A percentile compares a stretch with the other conserved stretches of the same genome.
Evolutionary conservation across 1,140 invertebrate genomes (phyloP).

Genomic region (Rhagoletis zephyria): DNA sequence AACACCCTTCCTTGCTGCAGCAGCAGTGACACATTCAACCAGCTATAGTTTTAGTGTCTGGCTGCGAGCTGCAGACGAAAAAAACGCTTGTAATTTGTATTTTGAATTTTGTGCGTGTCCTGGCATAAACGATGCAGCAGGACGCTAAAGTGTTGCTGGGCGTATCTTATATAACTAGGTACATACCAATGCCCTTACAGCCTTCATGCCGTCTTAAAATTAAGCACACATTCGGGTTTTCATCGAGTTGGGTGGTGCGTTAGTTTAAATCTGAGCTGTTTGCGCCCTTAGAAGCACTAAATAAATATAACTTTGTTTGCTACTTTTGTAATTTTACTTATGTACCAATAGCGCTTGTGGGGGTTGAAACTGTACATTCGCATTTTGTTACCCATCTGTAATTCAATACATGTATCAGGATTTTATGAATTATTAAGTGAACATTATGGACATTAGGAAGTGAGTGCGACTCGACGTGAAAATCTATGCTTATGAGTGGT

Average conservation of each 20-base stretch:
- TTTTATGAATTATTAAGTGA: constrained; percentile 54
- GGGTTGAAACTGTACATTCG: not conserved
- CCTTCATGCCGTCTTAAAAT: not conserved
- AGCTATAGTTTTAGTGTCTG: not conserved
- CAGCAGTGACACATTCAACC: not conserved
- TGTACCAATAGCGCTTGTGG: not conserved
- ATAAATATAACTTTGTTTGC: not conserved
- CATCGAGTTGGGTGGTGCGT: too few relatives aligned
- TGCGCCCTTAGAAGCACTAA: not conserved
- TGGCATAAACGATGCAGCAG: constrained; percentile 44
- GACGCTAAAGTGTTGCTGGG: not conserved
- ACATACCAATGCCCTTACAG: not conserved
- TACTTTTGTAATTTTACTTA: not conserved
- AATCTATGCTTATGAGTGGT: not conserved
- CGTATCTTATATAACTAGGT: not conserved
- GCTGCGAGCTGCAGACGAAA: not conserved
- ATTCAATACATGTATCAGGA: constrained; percentile 34
- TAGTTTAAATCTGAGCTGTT: not conserved
- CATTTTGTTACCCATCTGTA: constrained; percentile 1
- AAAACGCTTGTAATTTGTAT: constrained; percentile 43
- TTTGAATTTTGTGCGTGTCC: constrained; percentile 52
- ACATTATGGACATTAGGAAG: constrained; percentile 10
- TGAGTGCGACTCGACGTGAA: not conserved
- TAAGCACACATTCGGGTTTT: not conserved
- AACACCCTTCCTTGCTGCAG: not conserved